These are phyloP conservation scores for Phengaris arion DNA, from an alignment of 2,888 invertebrate genomes.

Conservation along the genomic window DNA sequence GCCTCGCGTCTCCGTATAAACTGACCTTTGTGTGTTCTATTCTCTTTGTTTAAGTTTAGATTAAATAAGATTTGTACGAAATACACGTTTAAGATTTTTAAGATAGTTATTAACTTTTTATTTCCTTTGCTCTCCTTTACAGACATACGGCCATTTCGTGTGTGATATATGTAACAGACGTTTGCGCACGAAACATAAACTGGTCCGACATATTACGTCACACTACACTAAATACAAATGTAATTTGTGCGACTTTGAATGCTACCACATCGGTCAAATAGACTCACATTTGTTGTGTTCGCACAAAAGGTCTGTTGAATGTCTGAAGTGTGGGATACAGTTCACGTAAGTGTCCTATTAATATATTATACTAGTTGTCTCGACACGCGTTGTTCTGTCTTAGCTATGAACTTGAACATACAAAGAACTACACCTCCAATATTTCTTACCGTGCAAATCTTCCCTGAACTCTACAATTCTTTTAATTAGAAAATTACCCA, in stretches of 20 bases:
- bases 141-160: conserved; percentile 30
- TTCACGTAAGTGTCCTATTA: conserved; percentile 31
- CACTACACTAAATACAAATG: conserved; percentile 34
- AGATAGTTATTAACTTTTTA: background rate
- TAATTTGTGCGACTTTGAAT: conserved; percentile 31
- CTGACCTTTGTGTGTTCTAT: no score
- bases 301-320: conserved; percentile 30
- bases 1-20: no score
- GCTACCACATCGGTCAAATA: conserved; percentile 24
- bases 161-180: conserved; percentile 34
- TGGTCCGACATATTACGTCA: conserved; percentile 27
- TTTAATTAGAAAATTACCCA: no score
- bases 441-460: no score
- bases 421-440: no score
- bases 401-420: no score
- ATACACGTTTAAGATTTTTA: background rate
- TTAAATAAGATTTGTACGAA: no score
- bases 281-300: conserved; percentile 24
- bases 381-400: no score
- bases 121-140: background rate
- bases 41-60: no score
- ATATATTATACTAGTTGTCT: no score
- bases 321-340: conserved; percentile 32
- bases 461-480: no score
- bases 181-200: background rate